A percentile compares a stretch with the other conserved stretches of the same genome.
Evolutionary conservation across 2,797 vertebrate species (phyloP).

Genomic region (Cyprinodon diabolis): DNA sequence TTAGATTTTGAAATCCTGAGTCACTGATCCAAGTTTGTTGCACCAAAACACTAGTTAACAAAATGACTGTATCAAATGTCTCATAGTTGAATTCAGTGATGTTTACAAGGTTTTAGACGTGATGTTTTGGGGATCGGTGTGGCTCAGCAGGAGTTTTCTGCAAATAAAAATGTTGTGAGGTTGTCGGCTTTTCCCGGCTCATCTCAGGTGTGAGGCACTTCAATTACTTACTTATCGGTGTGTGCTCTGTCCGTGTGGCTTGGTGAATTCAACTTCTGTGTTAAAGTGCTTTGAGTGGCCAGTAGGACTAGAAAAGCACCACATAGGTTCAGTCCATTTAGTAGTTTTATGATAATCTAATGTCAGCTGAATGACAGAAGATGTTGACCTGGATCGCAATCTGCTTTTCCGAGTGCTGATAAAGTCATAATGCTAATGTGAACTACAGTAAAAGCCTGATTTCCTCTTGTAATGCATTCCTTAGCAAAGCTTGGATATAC

Average conservation of each 20-base stretch:
- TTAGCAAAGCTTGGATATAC: neutral
- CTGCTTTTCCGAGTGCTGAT: neutral
- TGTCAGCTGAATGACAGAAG: conserved; percentile 1
- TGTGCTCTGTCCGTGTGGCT: neutral
- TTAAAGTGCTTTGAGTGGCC: neutral
- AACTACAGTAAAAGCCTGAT: neutral
- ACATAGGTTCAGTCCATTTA: neutral
- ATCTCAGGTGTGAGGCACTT: neutral
- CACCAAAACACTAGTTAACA: neutral
- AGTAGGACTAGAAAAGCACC: neutral
- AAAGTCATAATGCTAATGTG: neutral
- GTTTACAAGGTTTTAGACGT: neutral
- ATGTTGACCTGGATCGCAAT: neutral
- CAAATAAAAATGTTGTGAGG: neutral
- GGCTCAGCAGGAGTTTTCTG: neutral
- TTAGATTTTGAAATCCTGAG: neutral
- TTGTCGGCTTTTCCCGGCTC: neutral
- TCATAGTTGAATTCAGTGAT: neutral
- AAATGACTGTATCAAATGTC: neutral
- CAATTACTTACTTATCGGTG: neutral
- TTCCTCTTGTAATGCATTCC: neutral
- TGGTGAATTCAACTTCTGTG: neutral
- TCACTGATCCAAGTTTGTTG: neutral
- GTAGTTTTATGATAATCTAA: neutral
- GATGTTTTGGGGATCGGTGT: neutral